phyloP scores from a whole-genome alignment of 2,888 invertebrate genomes.

The Spodoptera picta region DNA sequence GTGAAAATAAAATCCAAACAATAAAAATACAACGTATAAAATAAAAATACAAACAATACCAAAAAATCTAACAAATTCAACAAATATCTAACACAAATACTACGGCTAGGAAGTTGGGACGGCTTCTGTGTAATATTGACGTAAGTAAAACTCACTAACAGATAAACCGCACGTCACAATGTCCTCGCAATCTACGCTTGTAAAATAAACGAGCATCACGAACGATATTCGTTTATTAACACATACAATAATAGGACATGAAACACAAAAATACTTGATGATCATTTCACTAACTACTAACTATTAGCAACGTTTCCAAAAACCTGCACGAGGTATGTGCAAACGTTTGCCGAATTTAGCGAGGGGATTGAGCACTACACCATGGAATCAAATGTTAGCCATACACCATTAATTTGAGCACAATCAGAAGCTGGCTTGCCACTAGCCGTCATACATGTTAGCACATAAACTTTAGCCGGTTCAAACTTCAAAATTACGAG shows the following conservation, averaged over 20 bases:
- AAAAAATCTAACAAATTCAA: too few species aligned
- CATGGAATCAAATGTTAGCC: background rate
- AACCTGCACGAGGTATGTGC: slow-evolving; percentile 19
- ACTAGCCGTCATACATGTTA: background rate
- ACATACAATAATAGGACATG: too few species aligned
- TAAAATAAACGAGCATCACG: slow-evolving; percentile 34
- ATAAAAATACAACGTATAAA: background rate
- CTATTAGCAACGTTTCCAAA: slow-evolving; percentile 13
- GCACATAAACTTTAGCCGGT: too few species aligned
- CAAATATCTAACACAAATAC: slow-evolving; percentile 5
- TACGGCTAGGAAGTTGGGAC: slow-evolving; percentile 16
- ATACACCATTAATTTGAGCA: slow-evolving; percentile 1
- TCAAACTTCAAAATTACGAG: too few species aligned
- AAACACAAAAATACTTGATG: slow-evolving; percentile 13
- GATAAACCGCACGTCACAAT: slow-evolving; percentile 9
- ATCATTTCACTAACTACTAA: slow-evolving; percentile 25
- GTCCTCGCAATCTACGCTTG: slow-evolving; percentile 2
- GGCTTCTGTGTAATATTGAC: slow-evolving; percentile 7
- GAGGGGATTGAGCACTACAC: slow-evolving; percentile 9
- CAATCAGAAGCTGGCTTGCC: slow-evolving; percentile 4
- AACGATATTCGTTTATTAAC: too few species aligned
- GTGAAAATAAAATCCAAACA: slow-evolving; percentile 2
- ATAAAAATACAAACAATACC: slow-evolving; percentile 1
- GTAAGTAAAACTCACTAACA: slow-evolving; percentile 10
- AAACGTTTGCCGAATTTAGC: slow-evolving; percentile 27